These are phyloP conservation scores for Spinus pinus DNA, from an alignment of 2,797 vertebrate species.

Conservation along the genomic window DNA sequence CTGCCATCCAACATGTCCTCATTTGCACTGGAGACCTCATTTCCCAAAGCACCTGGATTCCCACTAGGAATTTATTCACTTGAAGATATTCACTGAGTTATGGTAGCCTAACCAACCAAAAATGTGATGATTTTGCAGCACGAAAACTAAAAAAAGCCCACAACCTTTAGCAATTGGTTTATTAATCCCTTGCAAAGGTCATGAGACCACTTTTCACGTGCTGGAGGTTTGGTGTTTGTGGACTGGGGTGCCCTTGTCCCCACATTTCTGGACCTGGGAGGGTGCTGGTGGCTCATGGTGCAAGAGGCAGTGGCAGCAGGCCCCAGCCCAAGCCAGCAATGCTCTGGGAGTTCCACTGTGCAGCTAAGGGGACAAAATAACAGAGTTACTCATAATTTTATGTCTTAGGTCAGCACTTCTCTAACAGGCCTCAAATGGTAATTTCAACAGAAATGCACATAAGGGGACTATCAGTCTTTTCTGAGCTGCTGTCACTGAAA, in stretches of 20 bases:
- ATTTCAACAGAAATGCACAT: not conserved
- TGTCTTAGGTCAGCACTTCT: not conserved
- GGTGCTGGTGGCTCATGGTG: not conserved
- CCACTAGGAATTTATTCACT: not conserved
- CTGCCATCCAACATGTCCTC: not conserved
- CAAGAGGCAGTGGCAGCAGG: not conserved
- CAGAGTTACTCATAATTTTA: not conserved
- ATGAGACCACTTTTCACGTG: not conserved
- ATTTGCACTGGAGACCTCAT: not conserved
- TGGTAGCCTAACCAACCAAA: not conserved
- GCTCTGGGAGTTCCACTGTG: not conserved
- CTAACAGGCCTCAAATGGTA: not conserved
- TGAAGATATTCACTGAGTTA: not conserved
- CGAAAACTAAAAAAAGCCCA: fast-evolving
- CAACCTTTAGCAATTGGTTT: not conserved
- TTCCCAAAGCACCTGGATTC: not conserved
- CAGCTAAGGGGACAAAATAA: not conserved
- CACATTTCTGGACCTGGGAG: not conserved
- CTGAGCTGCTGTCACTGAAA: not conserved
- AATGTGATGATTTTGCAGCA: not conserved
- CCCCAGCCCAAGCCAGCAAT: not conserved
- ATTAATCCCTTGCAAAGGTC: not conserved
- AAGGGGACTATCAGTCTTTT: not conserved
- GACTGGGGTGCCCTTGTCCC: not conserved
- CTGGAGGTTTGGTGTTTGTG: not conserved